Evolutionary conservation across 2,113 vertebrate genomes (phyloP).

Genomic region (Paratilapia polleni): DNA sequence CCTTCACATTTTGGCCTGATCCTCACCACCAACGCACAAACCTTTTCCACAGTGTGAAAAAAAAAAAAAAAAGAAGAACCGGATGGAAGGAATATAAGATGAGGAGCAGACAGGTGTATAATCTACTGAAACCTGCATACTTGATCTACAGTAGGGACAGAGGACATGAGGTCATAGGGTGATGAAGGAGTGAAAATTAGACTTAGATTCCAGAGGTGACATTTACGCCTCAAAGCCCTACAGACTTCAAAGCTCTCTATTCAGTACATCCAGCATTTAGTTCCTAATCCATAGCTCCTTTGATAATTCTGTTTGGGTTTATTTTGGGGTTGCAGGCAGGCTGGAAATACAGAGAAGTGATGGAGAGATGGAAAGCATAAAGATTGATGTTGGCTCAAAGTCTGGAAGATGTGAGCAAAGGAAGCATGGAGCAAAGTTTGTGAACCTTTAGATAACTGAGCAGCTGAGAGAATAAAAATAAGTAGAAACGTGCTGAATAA

Average conservation of each 20-base stretch:
- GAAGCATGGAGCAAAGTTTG: conserved; percentile 17
- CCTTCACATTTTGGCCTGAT: background rate
- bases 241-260: conserved; percentile 70
- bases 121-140: conserved; percentile 12
- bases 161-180: background rate
- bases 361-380: conserved; percentile 23
- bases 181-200: conserved; percentile 35
- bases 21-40: background rate
- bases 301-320: conserved; percentile 73
- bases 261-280: conserved; percentile 66
- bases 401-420: conserved; percentile 15
- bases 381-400: conserved; percentile 43
- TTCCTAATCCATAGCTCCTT: conserved; percentile 66
- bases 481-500: background rate
- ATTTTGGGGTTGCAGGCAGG: conserved; percentile 60
- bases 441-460: conserved; percentile 20
- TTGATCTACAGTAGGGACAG: conserved; percentile 22
- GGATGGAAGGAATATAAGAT: background rate
- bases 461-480: background rate
- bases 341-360: conserved; percentile 28
- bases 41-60: background rate
- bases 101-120: background rate
- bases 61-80: background rate
- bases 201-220: conserved; percentile 67
- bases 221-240: conserved; percentile 66